Base-by-base conservation (phyloP, 1,140 invertebrate species). In the Drosophila saltans region DNA sequence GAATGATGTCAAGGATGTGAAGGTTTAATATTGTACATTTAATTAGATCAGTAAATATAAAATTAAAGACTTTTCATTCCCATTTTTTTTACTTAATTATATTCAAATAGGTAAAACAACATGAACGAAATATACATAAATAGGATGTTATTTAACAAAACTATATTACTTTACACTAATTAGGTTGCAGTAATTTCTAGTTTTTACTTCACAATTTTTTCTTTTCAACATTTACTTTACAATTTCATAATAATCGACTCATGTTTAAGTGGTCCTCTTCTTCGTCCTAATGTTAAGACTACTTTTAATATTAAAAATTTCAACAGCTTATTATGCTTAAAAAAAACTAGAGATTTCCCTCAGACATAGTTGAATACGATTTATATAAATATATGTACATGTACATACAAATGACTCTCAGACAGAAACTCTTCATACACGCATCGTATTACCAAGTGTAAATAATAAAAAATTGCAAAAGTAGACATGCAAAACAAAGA, bases 391-490 rank as follows among this genome's bases (percentile, higher is more conserved):
- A 36, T 36, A 7, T 36, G 6, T 9, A 2, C 9, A 26, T 26
- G 21, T 4, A 52, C 63, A 75, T 48, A 58, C 36, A 36, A 64
- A 73, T 24, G 57, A 33, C 30, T 45, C 63, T 76, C 33, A 55
- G 57, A 62, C 66, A 69, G 24, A 79, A 61, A 57, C 65, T 63
- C 59, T 52, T 67, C 69, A 60, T 21, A 30, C 66, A 56, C 66
- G 64, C 71, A 68, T 61, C 61, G 72, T 73, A 83, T 79, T 88
- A 80, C 82, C 69, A 79, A 86, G 83, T 74, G 83, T 80, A 88
- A 88, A 86, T 78, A 83, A 80, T 88, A 88, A 88, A 69, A 86
- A 86, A 80, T 80, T 66, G 83, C 83, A 68, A 69, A 81, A 67
- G 76, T 59, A 67, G 60, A 59, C 24, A 52, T 52, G 45, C 3